These are phyloP conservation scores for Leucophenga maculata DNA, from an alignment of 2,888 invertebrate species.

Conservation along the genomic window DNA sequence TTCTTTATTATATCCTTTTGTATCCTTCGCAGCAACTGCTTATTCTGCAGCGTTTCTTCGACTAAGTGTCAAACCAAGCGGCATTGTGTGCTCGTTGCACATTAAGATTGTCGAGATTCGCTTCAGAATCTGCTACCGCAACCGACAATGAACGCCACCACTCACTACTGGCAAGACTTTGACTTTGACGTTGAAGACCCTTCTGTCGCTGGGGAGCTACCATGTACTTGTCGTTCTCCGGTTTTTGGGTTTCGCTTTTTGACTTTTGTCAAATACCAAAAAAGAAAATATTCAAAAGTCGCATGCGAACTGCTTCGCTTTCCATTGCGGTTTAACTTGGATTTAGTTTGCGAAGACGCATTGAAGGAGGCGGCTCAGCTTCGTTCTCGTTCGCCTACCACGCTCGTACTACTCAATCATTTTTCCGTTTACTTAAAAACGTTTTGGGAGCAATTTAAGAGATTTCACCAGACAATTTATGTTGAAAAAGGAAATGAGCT, in stretches of 20 bases:
- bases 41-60: too few relatives aligned
- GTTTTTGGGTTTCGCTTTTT: too few relatives aligned
- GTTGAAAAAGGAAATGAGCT: constrained; percentile 31
- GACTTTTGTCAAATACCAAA: not conserved
- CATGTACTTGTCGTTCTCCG: not conserved
- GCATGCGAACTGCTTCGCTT: not conserved
- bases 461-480: constrained; percentile 58
- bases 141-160: too few relatives aligned
- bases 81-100: constrained; percentile 51
- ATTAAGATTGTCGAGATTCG: constrained; percentile 62
- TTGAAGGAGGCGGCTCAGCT: too few relatives aligned
- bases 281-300: not conserved
- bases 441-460: constrained; percentile 60
- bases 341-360: not conserved
- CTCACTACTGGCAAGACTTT: too few relatives aligned
- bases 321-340: not conserved
- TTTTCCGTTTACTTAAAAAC: constrained; percentile 48
- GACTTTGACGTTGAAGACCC: constrained; percentile 1
- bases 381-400: not conserved
- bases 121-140: not conserved
- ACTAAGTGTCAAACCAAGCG: too few relatives aligned
- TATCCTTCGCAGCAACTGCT: too few relatives aligned
- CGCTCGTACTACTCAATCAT: not conserved
- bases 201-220: constrained; percentile 21
- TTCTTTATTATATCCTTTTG: too few relatives aligned